Evolutionary conservation across 2,888 invertebrate genomes (phyloP).

Genomic region (Heliconius ismenius): DNA sequence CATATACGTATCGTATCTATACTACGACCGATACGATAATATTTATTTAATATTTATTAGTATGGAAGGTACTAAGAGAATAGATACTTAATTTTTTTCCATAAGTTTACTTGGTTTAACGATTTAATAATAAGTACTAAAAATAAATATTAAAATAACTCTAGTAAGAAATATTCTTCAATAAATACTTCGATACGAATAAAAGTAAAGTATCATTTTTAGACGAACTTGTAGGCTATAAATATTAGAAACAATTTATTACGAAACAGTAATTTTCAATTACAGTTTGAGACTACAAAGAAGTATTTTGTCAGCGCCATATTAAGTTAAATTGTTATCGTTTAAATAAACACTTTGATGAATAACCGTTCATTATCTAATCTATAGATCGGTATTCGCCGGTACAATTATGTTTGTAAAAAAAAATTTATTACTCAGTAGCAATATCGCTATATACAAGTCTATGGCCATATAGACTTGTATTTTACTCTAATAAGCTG

Average conservation of each 20-base stretch:
- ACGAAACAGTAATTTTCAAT: neutral
- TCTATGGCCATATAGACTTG: neutral
- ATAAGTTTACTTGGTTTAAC: too few species aligned
- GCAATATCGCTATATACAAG: neutral
- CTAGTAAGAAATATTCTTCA: too few species aligned
- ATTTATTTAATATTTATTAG: too few species aligned
- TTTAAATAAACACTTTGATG: neutral
- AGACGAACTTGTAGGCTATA: too few species aligned
- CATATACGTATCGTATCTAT: too few species aligned
- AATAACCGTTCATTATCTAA: constrained; percentile 4
- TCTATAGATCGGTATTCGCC: neutral
- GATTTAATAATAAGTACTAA: too few species aligned
- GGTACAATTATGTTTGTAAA: neutral
- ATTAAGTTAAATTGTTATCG: constrained; percentile 23
- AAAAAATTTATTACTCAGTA: constrained; percentile 3
- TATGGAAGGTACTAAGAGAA: too few species aligned
- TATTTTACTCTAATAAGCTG: neutral
- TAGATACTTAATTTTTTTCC: too few species aligned
- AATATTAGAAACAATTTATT: neutral
- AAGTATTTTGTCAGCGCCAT: constrained; percentile 23
- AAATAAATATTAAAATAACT: too few species aligned
- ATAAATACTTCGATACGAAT: too few species aligned
- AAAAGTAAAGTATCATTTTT: too few species aligned
- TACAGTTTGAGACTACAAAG: neutral
- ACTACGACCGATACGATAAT: too few species aligned